Evolutionary conservation across 2,113 vertebrate genomes (phyloP).

Genomic region (Hipposideros armiger): DNA sequence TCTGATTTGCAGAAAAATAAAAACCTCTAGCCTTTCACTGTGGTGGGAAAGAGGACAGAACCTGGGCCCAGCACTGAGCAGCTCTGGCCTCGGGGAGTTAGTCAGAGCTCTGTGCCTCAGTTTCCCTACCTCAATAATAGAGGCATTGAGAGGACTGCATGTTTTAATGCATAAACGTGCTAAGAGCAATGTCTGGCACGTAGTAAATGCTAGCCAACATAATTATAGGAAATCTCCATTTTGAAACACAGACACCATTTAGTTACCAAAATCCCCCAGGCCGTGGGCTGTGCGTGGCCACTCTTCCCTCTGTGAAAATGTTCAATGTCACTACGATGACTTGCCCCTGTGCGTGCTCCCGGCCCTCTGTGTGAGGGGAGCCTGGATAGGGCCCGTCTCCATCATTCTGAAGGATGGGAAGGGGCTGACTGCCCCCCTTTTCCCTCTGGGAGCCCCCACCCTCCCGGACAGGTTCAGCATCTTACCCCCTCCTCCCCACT

Average conservation of each 20-base stretch:
- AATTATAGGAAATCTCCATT: background rate
- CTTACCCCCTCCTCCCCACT: background rate
- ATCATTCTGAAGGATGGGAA: background rate
- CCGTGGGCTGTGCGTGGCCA: no score
- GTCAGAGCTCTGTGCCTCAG: background rate
- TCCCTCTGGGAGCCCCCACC: background rate
- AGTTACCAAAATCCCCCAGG: no score
- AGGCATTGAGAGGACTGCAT: background rate
- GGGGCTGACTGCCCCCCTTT: background rate
- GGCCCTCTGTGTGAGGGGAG: background rate
- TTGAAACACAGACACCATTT: background rate
- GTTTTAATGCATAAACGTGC: background rate
- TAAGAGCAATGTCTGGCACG: background rate
- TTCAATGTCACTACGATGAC: accelerated
- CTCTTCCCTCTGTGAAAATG: background rate
- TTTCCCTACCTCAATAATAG: background rate
- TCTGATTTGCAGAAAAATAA: background rate
- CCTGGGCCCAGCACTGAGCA: background rate
- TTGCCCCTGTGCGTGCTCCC: background rate
- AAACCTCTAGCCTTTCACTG: background rate
- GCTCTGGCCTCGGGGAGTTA: background rate
- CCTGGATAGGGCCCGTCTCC: background rate
- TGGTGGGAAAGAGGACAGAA: background rate
- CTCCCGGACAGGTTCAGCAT: background rate
- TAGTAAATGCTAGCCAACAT: background rate